Evolutionary conservation across 2,888 invertebrate species (phyloP).

Genomic region (Ennomos fuscantarius): DNA sequence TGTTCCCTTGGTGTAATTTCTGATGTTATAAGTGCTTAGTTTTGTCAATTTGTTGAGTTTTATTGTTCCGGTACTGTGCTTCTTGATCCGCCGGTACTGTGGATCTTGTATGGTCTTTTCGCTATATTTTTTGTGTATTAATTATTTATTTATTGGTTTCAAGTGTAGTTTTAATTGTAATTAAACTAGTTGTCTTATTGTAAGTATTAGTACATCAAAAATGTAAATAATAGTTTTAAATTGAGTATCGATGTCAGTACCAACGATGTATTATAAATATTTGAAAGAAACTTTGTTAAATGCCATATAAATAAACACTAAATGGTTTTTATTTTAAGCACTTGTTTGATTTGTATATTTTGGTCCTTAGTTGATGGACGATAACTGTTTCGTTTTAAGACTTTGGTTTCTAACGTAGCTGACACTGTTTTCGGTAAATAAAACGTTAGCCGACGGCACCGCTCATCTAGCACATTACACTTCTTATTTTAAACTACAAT

Average conservation of each 20-base stretch:
- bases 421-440: too few relatives aligned
- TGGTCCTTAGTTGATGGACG: too few relatives aligned
- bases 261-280: conserved; percentile 79
- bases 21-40: conserved; percentile 50
- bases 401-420: too few relatives aligned
- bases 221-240: conserved; percentile 77
- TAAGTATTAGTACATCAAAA: conserved; percentile 67
- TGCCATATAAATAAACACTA: conserved; percentile 79
- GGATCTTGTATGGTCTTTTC: conserved; percentile 44
- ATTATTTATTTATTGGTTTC: conserved; percentile 73
- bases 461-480: too few relatives aligned
- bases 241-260: conserved; percentile 77
- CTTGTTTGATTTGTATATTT: conserved; percentile 40
- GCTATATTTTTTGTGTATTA: conserved; percentile 53
- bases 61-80: conserved; percentile 53
- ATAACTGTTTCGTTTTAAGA: too few relatives aligned
- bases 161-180: conserved; percentile 63
- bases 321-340: conserved; percentile 81
- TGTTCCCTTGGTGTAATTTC: conserved; percentile 42
- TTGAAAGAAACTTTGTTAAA: conserved; percentile 76
- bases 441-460: too few relatives aligned
- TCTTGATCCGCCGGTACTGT: too few relatives aligned
- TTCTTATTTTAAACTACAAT: too few relatives aligned
- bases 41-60: conserved; percentile 69
- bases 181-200: conserved; percentile 67